phyloP scores from a whole-genome alignment of 2,797 vertebrate genomes.

The Scolopax bukidnonensis region DNA sequence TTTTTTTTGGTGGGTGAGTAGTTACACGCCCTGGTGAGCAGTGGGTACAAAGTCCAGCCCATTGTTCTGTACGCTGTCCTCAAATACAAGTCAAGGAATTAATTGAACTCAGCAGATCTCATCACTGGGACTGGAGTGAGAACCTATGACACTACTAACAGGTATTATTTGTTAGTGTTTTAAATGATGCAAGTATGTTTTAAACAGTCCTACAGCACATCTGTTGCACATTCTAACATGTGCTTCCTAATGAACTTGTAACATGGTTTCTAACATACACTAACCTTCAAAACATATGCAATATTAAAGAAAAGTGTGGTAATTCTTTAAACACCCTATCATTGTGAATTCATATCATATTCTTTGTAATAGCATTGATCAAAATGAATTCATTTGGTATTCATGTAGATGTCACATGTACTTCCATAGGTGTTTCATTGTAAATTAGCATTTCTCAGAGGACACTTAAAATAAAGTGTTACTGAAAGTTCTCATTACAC shows the following conservation, averaged over 20 bases:
- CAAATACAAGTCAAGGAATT: background rate
- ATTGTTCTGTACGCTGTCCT: accelerated
- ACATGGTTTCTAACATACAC: background rate
- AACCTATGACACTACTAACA: background rate
- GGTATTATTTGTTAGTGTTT: background rate
- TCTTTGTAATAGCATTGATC: slow-evolving; percentile 83
- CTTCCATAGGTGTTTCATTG: slow-evolving; percentile 85
- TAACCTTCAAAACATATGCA: slow-evolving; percentile 64
- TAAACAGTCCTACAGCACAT: background rate
- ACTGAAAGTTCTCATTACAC: slow-evolving; percentile 86
- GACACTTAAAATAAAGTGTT: slow-evolving; percentile 86
- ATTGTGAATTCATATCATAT: slow-evolving; percentile 80
- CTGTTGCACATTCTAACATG: background rate
- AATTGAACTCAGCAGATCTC: background rate
- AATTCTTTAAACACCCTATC: slow-evolving; percentile 72
- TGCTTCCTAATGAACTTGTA: background rate
- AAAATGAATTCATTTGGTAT: slow-evolving; percentile 85
- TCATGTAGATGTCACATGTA: slow-evolving; percentile 84
- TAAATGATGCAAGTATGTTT: background rate
- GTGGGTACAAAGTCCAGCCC: background rate
- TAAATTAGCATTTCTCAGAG: slow-evolving; percentile 86
- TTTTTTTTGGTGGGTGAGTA: background rate
- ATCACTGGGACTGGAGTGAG: background rate
- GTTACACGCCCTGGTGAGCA: background rate
- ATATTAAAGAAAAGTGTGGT: slow-evolving; percentile 69